phyloP scores from a whole-genome alignment of 1,140 invertebrate species.

The Anastatus disparis region DNA sequence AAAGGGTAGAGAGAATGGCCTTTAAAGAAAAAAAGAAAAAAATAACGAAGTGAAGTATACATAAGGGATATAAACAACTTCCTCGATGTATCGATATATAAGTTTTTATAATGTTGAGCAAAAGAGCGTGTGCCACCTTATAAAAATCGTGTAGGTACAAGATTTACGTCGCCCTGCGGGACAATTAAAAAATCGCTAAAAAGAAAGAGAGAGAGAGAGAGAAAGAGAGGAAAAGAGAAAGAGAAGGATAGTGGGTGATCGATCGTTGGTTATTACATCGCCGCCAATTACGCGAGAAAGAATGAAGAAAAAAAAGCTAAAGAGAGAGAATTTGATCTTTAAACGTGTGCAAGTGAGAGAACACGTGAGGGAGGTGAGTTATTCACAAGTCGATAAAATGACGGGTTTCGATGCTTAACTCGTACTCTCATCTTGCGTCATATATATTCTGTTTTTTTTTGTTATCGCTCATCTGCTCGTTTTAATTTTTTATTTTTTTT shows the following conservation, averaged over 20 bases:
- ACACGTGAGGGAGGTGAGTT: not conserved
- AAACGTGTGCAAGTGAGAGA: not conserved
- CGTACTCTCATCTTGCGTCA: not conserved
- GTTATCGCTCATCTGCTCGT: too few species aligned
- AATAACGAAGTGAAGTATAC: not conserved
- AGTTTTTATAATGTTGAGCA: too few species aligned
- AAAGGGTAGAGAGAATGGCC: not conserved
- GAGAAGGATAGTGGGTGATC: constrained; percentile 1
- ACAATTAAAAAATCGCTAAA: constrained; percentile 28
- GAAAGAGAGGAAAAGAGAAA: not conserved
- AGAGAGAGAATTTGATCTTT: too few species aligned
- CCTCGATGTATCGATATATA: not conserved
- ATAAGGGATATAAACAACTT: constrained; percentile 6
- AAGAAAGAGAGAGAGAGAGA: not conserved
- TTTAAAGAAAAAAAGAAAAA: not conserved
- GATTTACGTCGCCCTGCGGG: constrained; percentile 18
- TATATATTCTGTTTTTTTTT: too few species aligned
- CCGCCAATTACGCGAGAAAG: constrained; percentile 4
- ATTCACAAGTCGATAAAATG: not conserved
- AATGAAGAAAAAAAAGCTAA: too few species aligned
- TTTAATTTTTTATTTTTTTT: not conserved
- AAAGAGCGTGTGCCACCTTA: too few species aligned
- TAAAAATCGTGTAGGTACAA: not conserved
- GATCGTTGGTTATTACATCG: constrained; percentile 21
- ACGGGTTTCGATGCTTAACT: not conserved